Evolutionary conservation across 2,888 invertebrate genomes (phyloP), one percentile per base, ranked within the genome.

Genomic region (Catocala nupta): DNA sequence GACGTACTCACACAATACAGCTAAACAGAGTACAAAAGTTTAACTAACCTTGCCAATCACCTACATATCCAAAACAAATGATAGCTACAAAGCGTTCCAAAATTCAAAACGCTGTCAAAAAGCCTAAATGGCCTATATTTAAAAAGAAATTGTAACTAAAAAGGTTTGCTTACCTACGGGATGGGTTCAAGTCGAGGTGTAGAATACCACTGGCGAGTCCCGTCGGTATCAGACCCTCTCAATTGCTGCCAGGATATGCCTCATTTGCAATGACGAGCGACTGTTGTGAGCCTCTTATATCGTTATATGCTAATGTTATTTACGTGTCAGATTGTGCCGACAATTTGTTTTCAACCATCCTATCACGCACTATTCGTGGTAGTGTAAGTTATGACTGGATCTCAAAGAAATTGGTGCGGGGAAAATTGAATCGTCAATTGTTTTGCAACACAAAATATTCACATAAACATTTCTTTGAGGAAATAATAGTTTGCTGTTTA

Each of bases 171-270:
- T 55, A 71, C 71, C 72, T 71, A 68, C 68, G 68, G 67, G 71
- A 55, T 68, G 51, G 53, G 55, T 65, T 58, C 65, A 60, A 68
- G 74, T 74, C 78, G 77, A 70, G 77, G 66, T 70, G 70, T 82
- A 73, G 80, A 69, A 59, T 75, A 71, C 65, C 80, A 85, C 83
- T 82, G 84, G 59, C 59, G 61, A 57, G 65, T 59, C 68, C 68
- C 42, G 52, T 55, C 70, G 70, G 68, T 75, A 70, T 58, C 73
- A 62, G 82, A 77, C 83, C 78, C 73, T 80, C 81, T 70, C 92
- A 91, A 91, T 92, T 91, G 88, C 57, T 70, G 63, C 76, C 93
- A 93, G 93, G 93, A 93, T 92, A 86, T 87, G 68, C 68, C 88
- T 86, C 79, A 86, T 93, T 91, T 86, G 84, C 78, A 75, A 83